Percentiles rank a stretch among this genome's conserved stretches.
phyloP scores from a whole-genome alignment of 2,113 vertebrate genomes.

The Colinus virginianus region DNA sequence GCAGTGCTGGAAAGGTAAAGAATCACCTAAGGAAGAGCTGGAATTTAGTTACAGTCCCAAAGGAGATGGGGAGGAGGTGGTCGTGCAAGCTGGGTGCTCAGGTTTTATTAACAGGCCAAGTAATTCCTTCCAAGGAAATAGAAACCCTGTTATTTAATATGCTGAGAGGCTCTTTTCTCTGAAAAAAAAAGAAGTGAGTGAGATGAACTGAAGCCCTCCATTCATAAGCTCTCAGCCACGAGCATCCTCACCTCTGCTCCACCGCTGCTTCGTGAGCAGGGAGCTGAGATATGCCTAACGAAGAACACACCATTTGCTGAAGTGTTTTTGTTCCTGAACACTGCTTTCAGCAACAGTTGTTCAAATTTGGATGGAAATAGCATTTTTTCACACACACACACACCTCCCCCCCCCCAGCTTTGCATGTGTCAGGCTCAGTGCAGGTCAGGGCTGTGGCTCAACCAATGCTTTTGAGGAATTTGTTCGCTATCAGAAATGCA shows the following conservation, averaged over 20 bases:
- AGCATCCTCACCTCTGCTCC: no score
- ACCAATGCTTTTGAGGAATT: neutral
- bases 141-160: rapidly evolving
- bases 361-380: neutral
- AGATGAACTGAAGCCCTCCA: neutral
- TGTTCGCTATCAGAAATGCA: neutral
- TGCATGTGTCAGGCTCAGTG: neutral
- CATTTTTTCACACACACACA: no score
- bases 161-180: neutral
- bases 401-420: neutral
- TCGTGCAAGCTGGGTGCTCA: neutral
- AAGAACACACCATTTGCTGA: neutral
- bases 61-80: neutral
- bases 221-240: no score
- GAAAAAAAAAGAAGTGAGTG: neutral
- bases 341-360: neutral
- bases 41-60: neutral
- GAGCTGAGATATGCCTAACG: neutral
- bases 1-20: neutral
- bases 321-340: neutral
- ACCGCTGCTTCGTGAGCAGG: neutral
- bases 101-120: neutral
- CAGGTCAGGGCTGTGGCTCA: neutral
- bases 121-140: neutral
- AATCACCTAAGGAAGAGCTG: neutral